Percentiles rank a stretch among this genome's conserved stretches.
Evolutionary conservation across 2,888 invertebrate genomes (phyloP).

Genomic region (Aromia moschata): DNA sequence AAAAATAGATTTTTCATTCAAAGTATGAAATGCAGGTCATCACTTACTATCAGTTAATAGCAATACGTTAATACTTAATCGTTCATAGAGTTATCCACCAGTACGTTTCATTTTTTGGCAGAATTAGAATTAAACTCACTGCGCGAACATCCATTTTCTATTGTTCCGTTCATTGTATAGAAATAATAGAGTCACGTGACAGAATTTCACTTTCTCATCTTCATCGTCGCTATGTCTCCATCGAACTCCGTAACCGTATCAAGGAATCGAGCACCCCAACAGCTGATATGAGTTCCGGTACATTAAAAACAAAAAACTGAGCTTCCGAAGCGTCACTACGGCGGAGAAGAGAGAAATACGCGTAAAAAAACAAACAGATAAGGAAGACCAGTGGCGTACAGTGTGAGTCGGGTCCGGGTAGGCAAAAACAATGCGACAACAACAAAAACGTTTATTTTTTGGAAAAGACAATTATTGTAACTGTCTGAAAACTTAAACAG

Average conservation of each 20-base stretch:
- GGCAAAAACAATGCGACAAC: too few relatives aligned
- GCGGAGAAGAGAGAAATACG: conserved; percentile 19
- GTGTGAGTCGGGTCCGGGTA: neutral
- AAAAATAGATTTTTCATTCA: too few relatives aligned
- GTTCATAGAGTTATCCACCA: too few relatives aligned
- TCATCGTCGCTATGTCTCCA: neutral
- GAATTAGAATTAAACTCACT: neutral
- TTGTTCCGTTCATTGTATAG: neutral
- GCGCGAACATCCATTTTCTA: neutral
- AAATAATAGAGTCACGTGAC: neutral
- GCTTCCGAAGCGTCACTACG: conserved; percentile 22
- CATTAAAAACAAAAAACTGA: conserved; percentile 28
- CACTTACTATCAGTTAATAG: too few relatives aligned
- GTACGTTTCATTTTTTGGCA: too few relatives aligned
- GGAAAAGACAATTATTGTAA: too few relatives aligned
- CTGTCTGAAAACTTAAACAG: neutral
- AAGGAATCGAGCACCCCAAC: conserved; percentile 20
- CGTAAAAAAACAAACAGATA: conserved; percentile 7
- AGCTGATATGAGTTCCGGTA: conserved; percentile 37
- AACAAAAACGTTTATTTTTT: too few relatives aligned
- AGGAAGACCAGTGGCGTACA: too few relatives aligned
- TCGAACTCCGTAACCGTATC: neutral
- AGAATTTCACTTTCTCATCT: neutral
- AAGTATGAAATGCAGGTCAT: too few relatives aligned
- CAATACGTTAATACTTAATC: too few relatives aligned